Percentiles rank a stretch among this genome's conserved stretches.
These are phyloP conservation scores for Numenius arquata DNA, from an alignment of 2,113 vertebrate genomes.

Conservation along the genomic window DNA sequence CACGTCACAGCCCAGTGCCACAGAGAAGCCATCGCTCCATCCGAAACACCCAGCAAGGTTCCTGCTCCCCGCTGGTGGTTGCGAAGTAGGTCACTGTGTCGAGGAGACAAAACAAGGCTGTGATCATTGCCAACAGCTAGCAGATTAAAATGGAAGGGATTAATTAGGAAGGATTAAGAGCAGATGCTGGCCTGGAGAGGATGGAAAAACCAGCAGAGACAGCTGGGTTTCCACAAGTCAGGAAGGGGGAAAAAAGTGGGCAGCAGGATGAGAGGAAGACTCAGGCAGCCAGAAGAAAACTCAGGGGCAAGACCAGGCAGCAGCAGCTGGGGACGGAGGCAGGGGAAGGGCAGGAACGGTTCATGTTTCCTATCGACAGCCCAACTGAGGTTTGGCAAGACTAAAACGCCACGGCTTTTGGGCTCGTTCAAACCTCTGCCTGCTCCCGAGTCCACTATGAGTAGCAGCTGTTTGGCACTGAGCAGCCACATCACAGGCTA, in stretches of 20 bases:
- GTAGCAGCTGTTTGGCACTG: not conserved
- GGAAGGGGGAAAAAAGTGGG: not conserved
- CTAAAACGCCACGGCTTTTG: not conserved
- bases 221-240: constrained; percentile 1
- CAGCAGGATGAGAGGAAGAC: not conserved
- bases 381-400: not conserved
- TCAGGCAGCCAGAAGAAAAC: not conserved
- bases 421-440: not conserved
- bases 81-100: constrained; percentile 17
- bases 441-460: rapidly evolving
- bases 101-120: constrained; percentile 15
- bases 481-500: not conserved
- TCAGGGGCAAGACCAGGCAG: not conserved
- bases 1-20: not conserved
- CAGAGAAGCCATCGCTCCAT: not conserved
- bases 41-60: not conserved
- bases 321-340: not conserved
- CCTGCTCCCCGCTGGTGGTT: not conserved
- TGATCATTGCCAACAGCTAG: not conserved
- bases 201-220: not conserved
- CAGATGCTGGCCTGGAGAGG: constrained; percentile 29
- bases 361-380: rapidly evolving
- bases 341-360: not conserved
- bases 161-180: constrained; percentile 53
- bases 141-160: constrained; percentile 40